Percentiles rank a stretch among this genome's conserved stretches.
Evolutionary conservation across 2,797 vertebrate genomes (phyloP).

Genomic region (Leptoclinus maculatus): DNA sequence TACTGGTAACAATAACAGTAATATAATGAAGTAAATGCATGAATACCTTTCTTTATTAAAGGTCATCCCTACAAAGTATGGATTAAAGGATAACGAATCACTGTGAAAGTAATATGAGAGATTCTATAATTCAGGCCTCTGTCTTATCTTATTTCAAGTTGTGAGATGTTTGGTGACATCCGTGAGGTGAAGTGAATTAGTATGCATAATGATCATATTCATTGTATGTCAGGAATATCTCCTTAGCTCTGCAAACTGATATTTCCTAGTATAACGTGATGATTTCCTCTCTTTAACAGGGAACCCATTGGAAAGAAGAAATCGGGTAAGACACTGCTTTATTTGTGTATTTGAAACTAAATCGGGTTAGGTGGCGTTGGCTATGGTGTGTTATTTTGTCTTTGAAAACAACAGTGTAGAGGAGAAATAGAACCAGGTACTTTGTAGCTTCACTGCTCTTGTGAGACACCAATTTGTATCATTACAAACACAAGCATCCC

Average conservation of each 20-base stretch:
- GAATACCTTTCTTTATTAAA: not conserved
- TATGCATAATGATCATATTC: not conserved
- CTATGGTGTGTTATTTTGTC: not conserved
- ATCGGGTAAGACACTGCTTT: conserved; percentile 86
- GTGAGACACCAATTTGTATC: not conserved
- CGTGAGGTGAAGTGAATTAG: not conserved
- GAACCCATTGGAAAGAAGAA: conserved; percentile 95
- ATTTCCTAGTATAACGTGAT: conserved; percentile 32
- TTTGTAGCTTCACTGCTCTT: not conserved
- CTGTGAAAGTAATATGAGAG: not conserved
- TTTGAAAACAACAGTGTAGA: not conserved
- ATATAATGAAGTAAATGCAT: not conserved
- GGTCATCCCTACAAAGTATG: not conserved
- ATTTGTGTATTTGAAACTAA: conserved; percentile 23
- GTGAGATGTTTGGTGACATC: not conserved
- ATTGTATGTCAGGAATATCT: conserved; percentile 5
- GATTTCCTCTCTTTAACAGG: conserved; percentile 82
- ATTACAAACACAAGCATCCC: not conserved
- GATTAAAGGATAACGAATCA: not conserved
- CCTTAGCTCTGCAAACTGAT: not conserved
- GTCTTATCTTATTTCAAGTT: not conserved
- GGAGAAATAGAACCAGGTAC: not conserved
- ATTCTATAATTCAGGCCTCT: accelerated
- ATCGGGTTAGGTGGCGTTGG: not conserved
- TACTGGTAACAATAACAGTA: not conserved